Evolutionary conservation across 2,888 invertebrate genomes (phyloP).

Genomic region (Plagiodera versicolora): DNA sequence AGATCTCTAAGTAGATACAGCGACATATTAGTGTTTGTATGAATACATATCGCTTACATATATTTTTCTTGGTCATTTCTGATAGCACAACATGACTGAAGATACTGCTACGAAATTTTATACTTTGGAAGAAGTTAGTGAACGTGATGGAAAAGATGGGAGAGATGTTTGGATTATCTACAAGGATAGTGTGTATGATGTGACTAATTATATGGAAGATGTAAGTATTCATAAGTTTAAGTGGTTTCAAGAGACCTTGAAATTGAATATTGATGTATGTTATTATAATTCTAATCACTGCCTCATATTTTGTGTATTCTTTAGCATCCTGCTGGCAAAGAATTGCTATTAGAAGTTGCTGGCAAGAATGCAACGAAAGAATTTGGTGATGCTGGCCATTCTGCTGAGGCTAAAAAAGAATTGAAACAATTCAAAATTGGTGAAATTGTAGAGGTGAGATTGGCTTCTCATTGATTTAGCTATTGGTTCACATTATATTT

Average conservation of each 20-base stretch:
- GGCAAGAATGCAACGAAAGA: constrained; percentile 68
- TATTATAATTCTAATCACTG: too few species aligned
- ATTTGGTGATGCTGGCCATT: constrained; percentile 70
- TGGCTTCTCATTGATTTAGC: too few species aligned
- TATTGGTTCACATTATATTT: too few species aligned
- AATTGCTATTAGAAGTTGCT: constrained; percentile 64
- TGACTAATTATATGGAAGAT: constrained; percentile 64
- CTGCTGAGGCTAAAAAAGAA: constrained; percentile 62
- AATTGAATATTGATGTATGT: too few species aligned
- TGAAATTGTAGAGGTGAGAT: constrained; percentile 65
- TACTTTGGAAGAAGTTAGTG: constrained; percentile 59
- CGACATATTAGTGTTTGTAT: too few species aligned
- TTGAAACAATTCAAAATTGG: constrained; percentile 68
- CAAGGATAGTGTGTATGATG: constrained; percentile 69
- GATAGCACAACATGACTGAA: background rate
- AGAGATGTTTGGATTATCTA: constrained; percentile 65
- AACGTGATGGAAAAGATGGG: constrained; percentile 61
- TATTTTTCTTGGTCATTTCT: too few species aligned
- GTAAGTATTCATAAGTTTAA: constrained; percentile 50
- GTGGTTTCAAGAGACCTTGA: too few species aligned
- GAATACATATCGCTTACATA: too few species aligned
- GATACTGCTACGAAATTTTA: constrained; percentile 27
- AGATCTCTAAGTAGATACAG: too few species aligned
- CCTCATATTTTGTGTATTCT: constrained; percentile 25
- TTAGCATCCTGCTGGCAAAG: constrained; percentile 73